Conservation (phyloP, 2,797 vertebrate species). For the Chaetophractus vellerosus region DNA sequence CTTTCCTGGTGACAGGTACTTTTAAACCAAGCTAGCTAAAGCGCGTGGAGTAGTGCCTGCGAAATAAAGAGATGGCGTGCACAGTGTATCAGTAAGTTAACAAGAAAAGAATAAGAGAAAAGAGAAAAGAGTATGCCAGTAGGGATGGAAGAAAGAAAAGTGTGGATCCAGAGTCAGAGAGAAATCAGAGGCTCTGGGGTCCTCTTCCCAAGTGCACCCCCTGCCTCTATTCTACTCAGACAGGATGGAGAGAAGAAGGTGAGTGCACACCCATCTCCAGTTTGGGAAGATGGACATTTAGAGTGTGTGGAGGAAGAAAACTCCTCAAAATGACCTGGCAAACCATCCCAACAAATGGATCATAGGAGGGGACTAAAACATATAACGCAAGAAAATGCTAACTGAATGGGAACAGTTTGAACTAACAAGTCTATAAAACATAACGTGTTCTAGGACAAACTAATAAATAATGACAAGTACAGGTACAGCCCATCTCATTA, state of each 20-base stretch:
- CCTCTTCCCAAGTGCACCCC: neutral
- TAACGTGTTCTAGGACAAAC: neutral
- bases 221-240: neutral
- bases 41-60: neutral
- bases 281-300: neutral
- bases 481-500: neutral
- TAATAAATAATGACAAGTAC: neutral
- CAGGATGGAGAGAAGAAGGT: neutral
- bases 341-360: neutral
- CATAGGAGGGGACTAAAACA: neutral
- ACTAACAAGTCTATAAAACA: neutral
- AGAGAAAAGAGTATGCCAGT: neutral
- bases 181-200: neutral
- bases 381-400: conserved; percentile 10
- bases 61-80: neutral
- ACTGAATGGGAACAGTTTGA: neutral
- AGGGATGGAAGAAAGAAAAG: conserved; percentile 1
- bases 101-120: neutral
- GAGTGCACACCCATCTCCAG: neutral
- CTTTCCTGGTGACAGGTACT: neutral
- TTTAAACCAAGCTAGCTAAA: conserved; percentile 18
- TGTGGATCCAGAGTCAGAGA: neutral
- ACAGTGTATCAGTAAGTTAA: neutral
- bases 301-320: neutral
- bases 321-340: neutral